phyloP scores from a whole-genome alignment of 2,888 invertebrate genomes.

The Cotesia congregata region DNA sequence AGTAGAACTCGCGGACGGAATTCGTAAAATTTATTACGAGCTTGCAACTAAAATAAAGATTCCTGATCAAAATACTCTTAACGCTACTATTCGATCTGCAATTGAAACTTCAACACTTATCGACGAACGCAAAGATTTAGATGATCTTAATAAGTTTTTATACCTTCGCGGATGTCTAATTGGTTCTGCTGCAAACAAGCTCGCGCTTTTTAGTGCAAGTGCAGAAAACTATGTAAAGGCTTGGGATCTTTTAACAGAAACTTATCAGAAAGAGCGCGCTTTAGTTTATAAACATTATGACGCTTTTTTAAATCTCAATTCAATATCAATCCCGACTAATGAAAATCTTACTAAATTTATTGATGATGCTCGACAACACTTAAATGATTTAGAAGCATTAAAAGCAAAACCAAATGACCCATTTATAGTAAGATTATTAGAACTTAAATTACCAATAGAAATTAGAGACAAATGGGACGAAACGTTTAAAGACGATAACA shows the following conservation, averaged over 20 bases:
- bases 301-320: neutral
- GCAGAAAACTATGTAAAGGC: neutral
- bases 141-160: neutral
- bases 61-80: no score
- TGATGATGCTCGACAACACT: slow-evolving; percentile 28
- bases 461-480: slow-evolving; percentile 26
- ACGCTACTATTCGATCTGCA: no score
- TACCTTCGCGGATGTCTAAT: slow-evolving; percentile 36
- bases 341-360: neutral
- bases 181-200: slow-evolving; percentile 37
- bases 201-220: slow-evolving; percentile 33
- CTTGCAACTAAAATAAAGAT: no score
- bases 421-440: slow-evolving; percentile 22
- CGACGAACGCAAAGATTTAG: slow-evolving; percentile 39
- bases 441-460: slow-evolving; percentile 22
- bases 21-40: no score
- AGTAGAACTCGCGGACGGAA: no score
- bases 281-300: neutral
- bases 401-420: neutral
- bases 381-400: slow-evolving; percentile 15
- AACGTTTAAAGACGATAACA: slow-evolving; percentile 14
- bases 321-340: neutral
- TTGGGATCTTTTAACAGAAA: neutral
- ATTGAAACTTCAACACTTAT: slow-evolving; percentile 30
- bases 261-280: neutral